phyloP scores from a whole-genome alignment of 2,113 vertebrate species.

The Probosciger aterrimus region DNA sequence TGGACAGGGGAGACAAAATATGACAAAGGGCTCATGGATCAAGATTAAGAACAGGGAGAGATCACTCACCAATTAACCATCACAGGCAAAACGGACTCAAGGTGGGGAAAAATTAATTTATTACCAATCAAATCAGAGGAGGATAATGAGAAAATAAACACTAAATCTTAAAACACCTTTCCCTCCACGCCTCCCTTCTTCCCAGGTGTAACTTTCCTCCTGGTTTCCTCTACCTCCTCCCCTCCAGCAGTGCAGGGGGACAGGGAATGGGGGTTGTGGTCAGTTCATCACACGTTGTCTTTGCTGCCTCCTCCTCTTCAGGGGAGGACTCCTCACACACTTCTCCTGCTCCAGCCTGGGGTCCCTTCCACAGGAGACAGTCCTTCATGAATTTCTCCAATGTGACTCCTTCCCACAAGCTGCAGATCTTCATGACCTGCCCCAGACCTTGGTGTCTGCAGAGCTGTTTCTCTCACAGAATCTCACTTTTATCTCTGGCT shows the following conservation, averaged over 20 bases:
- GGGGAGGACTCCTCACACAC: neutral
- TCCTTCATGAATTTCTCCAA: neutral
- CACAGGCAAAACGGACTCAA: fast-evolving
- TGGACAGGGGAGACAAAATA: neutral
- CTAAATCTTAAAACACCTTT: neutral
- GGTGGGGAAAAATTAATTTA: neutral
- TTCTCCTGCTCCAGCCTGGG: neutral
- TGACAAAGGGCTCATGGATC: neutral
- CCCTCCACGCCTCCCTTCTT: neutral
- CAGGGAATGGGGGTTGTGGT: neutral
- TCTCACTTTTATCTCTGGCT: neutral
- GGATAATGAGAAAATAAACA: neutral
- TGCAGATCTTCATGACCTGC: neutral
- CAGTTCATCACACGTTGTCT: neutral
- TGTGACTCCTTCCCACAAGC: neutral
- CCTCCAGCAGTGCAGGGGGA: too few relatives aligned
- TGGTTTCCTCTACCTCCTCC: neutral
- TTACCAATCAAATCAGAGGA: neutral
- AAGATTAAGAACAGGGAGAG: too few relatives aligned
- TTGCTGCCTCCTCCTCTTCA: neutral
- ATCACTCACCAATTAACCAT: neutral
- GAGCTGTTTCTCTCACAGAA: neutral
- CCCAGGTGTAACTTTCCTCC: neutral
- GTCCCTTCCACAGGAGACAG: neutral
- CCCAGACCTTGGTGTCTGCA: neutral